These are phyloP conservation scores for Empidonax alnorum DNA, from an alignment of 2,113 vertebrate species.

Conservation along the genomic window DNA sequence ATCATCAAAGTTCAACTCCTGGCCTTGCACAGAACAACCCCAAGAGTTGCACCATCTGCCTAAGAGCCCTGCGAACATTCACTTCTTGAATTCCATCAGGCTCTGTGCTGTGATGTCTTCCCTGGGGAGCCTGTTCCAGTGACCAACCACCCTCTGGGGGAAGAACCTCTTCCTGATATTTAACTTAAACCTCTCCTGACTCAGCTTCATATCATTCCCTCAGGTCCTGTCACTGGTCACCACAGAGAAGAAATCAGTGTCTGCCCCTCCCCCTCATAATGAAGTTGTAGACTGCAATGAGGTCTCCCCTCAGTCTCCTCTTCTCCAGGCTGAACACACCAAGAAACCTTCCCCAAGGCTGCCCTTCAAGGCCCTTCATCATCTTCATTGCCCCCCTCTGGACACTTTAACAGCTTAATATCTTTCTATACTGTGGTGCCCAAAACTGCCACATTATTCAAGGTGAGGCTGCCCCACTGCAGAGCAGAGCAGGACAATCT, in stretches of 20 bases:
- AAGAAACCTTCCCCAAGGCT: background rate
- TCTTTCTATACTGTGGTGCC: background rate
- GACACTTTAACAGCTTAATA: background rate
- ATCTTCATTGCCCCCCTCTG: background rate
- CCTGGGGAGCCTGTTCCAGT: background rate
- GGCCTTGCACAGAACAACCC: accelerated
- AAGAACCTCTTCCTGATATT: background rate
- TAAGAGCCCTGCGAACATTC: accelerated
- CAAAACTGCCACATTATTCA: background rate
- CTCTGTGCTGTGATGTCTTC: background rate
- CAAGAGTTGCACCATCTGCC: background rate
- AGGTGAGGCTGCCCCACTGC: accelerated
- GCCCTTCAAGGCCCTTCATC: background rate
- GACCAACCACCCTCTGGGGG: accelerated
- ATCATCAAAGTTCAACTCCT: background rate
- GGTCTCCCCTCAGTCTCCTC: background rate
- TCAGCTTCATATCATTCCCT: background rate
- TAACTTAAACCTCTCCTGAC: background rate
- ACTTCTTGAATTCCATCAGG: background rate
- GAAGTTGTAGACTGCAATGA: background rate
- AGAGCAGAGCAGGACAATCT: background rate
- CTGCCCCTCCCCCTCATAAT: background rate
- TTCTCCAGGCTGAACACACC: background rate
- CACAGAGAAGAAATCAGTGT: too few relatives aligned
- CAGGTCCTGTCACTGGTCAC: background rate